Evolutionary conservation across 2,113 vertebrate species (phyloP).

Genomic region (Chamaea fasciata): DNA sequence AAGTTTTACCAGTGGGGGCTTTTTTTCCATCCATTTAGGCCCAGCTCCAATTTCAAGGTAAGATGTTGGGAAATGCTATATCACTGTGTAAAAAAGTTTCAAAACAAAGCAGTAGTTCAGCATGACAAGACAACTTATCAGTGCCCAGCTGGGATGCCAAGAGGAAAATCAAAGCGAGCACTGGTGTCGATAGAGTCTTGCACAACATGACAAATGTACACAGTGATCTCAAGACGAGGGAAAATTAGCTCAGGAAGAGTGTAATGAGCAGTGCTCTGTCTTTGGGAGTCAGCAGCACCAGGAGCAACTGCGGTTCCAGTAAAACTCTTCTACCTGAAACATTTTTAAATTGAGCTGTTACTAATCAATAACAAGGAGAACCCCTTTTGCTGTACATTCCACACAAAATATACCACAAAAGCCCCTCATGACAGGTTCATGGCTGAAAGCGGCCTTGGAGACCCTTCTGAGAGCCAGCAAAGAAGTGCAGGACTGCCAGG

Average conservation of each 20-base stretch:
- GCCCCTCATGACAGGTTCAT: neutral
- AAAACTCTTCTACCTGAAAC: neutral
- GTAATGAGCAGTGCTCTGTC: neutral
- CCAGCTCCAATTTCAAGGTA: neutral
- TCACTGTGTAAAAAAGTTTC: neutral
- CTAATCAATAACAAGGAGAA: neutral
- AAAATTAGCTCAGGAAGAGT: neutral
- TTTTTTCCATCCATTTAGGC: neutral
- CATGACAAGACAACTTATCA: neutral
- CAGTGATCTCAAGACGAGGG: neutral
- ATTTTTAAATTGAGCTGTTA: neutral
- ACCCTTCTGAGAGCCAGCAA: neutral
- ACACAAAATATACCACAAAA: neutral
- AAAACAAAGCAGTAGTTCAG: neutral
- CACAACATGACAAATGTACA: neutral
- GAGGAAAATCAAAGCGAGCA: constrained; percentile 22
- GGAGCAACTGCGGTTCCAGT: neutral
- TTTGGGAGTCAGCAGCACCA: neutral
- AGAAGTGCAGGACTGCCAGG: neutral
- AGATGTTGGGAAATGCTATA: neutral
- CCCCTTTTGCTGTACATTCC: neutral
- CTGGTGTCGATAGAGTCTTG: neutral
- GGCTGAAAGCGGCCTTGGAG: neutral
- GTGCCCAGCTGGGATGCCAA: constrained; percentile 10
- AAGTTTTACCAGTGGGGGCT: neutral